Percentiles rank a stretch among this genome's conserved stretches.
These are phyloP conservation scores for Andinoacara biseriatus DNA, from an alignment of 2,113 vertebrate species.

Conservation along the genomic window DNA sequence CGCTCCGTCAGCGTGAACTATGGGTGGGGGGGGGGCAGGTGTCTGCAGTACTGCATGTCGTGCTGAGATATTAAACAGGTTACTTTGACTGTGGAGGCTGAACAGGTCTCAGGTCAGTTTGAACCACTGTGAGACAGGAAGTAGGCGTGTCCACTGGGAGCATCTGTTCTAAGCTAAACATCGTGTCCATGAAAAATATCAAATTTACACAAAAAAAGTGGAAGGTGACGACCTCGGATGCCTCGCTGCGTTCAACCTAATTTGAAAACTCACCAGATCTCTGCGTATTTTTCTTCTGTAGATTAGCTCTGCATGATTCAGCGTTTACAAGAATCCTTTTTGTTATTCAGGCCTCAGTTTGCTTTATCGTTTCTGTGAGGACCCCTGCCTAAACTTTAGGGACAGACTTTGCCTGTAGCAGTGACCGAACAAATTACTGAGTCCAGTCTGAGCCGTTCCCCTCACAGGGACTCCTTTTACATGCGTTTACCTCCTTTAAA, in stretches of 20 bases:
- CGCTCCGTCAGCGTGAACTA: neutral
- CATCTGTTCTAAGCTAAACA: conserved; percentile 11
- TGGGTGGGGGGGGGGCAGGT: conserved; percentile 7
- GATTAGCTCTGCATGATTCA: too few relatives aligned
- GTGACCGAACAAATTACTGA: too few relatives aligned
- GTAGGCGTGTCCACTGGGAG: conserved; percentile 36
- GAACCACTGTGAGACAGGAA: conserved; percentile 64
- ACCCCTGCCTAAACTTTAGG: too few relatives aligned
- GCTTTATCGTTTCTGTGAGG: too few relatives aligned
- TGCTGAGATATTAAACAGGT: conserved; percentile 19
- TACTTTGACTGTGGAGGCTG: conserved; percentile 3
- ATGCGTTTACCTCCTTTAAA: neutral
- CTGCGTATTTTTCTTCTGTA: neutral
- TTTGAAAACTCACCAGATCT: neutral
- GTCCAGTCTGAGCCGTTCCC: too few relatives aligned
- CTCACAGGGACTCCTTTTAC: too few relatives aligned
- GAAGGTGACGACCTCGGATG: neutral
- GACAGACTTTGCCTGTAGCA: too few relatives aligned
- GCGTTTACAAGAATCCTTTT: neutral
- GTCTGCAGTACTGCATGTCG: conserved; percentile 6
- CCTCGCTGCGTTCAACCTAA: neutral
- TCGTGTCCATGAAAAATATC: neutral
- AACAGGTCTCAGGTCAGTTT: conserved; percentile 42
- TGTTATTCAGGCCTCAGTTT: neutral
- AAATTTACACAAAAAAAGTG: neutral